phyloP scores from a whole-genome alignment of 1,140 invertebrate genomes.

The Lithobius niger region DNA sequence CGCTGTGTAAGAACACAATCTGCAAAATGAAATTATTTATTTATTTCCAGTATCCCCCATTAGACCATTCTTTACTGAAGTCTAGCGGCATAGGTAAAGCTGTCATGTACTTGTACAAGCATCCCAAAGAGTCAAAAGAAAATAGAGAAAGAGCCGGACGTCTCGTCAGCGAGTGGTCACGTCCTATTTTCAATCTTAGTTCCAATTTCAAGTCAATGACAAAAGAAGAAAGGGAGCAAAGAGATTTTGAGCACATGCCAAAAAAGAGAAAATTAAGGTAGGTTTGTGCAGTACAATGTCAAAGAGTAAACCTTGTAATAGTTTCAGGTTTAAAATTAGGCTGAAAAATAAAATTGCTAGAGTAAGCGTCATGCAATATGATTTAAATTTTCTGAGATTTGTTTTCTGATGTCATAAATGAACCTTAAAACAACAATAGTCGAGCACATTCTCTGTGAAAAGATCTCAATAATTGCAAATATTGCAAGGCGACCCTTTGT shows the following conservation, averaged over 20 bases:
- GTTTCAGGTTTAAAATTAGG: too few species aligned
- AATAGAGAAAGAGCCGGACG: constrained; percentile 82
- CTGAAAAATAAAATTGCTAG: background rate
- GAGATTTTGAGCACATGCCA: constrained; percentile 78
- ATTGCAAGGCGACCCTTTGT: too few species aligned
- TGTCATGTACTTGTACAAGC: constrained; percentile 98
- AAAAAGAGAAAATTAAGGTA: constrained; percentile 41
- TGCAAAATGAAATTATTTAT: too few species aligned
- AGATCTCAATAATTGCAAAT: too few species aligned
- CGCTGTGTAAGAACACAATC: too few species aligned
- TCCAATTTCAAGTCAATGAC: constrained; percentile 76
- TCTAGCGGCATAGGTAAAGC: constrained; percentile 93
- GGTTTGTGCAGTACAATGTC: background rate
- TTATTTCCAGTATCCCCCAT: constrained; percentile 63
- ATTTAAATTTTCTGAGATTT: too few species aligned
- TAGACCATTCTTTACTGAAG: constrained; percentile 79
- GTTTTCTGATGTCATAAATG: too few species aligned
- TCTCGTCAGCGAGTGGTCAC: constrained; percentile 91
- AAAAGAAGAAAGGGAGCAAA: constrained; percentile 53
- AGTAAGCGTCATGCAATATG: too few species aligned
- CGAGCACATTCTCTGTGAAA: too few species aligned
- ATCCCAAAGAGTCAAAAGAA: constrained; percentile 90
- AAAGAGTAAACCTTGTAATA: too few species aligned
- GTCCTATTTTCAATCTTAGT: constrained; percentile 91
- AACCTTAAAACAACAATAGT: too few species aligned